phyloP scores from a whole-genome alignment of 2,797 vertebrate species.

The Argentina silus region DNA sequence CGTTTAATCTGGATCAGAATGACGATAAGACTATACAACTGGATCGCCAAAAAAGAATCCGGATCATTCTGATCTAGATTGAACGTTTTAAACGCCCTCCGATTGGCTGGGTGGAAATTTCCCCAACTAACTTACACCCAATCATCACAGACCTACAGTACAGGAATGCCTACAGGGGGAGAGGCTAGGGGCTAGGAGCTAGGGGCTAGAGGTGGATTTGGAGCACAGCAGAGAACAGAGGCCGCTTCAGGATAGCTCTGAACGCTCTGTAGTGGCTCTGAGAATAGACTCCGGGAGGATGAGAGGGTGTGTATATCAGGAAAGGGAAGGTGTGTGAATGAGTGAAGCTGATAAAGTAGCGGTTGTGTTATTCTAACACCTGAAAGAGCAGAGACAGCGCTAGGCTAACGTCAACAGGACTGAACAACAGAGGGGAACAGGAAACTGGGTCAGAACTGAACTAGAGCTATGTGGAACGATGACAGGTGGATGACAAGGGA shows the following conservation, averaged over 20 bases:
- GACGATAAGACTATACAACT: no score
- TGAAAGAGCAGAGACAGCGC: neutral
- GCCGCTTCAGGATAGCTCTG: constrained; percentile 44
- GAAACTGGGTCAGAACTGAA: neutral
- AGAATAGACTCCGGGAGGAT: neutral
- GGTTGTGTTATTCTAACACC: no score
- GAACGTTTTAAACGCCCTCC: no score
- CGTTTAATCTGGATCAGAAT: no score
- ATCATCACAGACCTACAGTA: no score
- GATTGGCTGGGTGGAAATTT: no score
- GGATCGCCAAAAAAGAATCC: no score
- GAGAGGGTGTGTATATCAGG: constrained; percentile 2
- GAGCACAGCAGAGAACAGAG: neutral
- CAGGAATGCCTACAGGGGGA: no score
- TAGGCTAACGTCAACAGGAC: neutral
- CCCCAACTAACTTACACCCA: no score
- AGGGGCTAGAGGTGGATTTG: neutral
- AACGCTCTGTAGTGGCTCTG: constrained; percentile 54
- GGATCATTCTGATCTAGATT: no score
- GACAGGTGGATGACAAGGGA: neutral
- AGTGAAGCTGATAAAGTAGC: no score
- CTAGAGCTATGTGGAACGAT: neutral
- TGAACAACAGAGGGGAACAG: neutral
- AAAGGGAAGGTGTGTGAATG: neutral
- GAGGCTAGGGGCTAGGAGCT: no score